Evolutionary conservation across 2,113 vertebrate species (phyloP).

Genomic region (Ammodytes marinus): DNA sequence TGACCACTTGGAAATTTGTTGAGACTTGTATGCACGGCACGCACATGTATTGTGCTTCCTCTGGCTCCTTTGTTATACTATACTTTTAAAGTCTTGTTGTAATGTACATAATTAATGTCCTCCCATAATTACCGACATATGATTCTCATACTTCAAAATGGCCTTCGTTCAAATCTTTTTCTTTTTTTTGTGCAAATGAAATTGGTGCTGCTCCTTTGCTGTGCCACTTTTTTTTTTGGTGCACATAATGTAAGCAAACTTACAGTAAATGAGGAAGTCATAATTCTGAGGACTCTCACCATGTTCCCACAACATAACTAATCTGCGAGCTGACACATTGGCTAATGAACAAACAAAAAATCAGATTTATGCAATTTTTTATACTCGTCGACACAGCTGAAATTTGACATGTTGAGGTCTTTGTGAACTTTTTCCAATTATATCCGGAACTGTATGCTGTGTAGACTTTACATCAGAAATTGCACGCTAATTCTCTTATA

Average conservation of each 20-base stretch:
- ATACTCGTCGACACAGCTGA: slow-evolving; percentile 72
- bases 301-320: slow-evolving; percentile 56
- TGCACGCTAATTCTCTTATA: slow-evolving; percentile 61
- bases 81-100: slow-evolving; percentile 41
- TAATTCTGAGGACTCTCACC: slow-evolving; percentile 44
- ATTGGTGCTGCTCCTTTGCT: slow-evolving; percentile 50
- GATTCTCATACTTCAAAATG: slow-evolving; percentile 39
- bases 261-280: slow-evolving; percentile 58
- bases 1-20: slow-evolving; percentile 91
- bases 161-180: slow-evolving; percentile 37
- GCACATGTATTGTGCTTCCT: slow-evolving; percentile 66
- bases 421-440: slow-evolving; percentile 78
- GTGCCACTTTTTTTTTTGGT: slow-evolving; percentile 31
- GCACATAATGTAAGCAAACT: slow-evolving; percentile 48
- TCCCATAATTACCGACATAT: slow-evolving; percentile 49
- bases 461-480: slow-evolving; percentile 61
- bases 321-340: slow-evolving; percentile 69
- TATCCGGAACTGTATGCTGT: slow-evolving; percentile 46
- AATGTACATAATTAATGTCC: slow-evolving; percentile 48
- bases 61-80: slow-evolving; percentile 53
- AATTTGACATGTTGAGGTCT: slow-evolving; percentile 70
- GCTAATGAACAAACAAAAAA: slow-evolving; percentile 60
- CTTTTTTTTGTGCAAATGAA: slow-evolving; percentile 25
- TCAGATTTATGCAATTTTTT: slow-evolving; percentile 65
- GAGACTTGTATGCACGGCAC: slow-evolving; percentile 84